Percentiles rank a stretch among this genome's conserved stretches.
These are phyloP conservation scores for Alectoris magna DNA, from an alignment of 2,797 vertebrate genomes.

Conservation along the genomic window DNA sequence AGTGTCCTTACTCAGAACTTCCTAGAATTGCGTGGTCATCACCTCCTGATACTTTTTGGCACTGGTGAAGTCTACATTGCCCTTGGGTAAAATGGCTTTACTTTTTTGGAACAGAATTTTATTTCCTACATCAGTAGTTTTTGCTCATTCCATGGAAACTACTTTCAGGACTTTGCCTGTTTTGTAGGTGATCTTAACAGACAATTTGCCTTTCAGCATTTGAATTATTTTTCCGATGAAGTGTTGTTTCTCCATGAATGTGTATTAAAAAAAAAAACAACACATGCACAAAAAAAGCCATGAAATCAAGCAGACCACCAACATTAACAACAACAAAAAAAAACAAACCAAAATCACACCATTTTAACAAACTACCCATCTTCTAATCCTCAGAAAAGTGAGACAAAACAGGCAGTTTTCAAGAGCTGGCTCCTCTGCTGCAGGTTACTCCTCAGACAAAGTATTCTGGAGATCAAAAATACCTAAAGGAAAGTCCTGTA, in stretches of 20 bases:
- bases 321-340: background rate
- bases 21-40: background rate
- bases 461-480: background rate
- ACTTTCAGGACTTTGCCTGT: background rate
- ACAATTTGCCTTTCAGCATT: background rate
- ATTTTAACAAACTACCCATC: background rate
- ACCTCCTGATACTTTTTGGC: background rate
- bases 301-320: background rate
- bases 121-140: background rate
- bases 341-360: background rate
- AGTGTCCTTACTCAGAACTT: conserved; percentile 2
- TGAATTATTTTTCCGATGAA: background rate
- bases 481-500: background rate
- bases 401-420: background rate
- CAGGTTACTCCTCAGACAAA: background rate
- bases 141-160: conserved; percentile 42
- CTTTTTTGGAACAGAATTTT: conserved; percentile 21
- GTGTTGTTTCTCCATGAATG: background rate
- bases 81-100: conserved; percentile 22
- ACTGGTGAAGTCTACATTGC: background rate
- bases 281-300: background rate
- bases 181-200: background rate
- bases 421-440: background rate
- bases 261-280: background rate
- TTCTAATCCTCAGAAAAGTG: background rate